These are phyloP conservation scores for Orycteropus afer DNA, from an alignment of 2,113 vertebrate genomes.

Conservation along the genomic window DNA sequence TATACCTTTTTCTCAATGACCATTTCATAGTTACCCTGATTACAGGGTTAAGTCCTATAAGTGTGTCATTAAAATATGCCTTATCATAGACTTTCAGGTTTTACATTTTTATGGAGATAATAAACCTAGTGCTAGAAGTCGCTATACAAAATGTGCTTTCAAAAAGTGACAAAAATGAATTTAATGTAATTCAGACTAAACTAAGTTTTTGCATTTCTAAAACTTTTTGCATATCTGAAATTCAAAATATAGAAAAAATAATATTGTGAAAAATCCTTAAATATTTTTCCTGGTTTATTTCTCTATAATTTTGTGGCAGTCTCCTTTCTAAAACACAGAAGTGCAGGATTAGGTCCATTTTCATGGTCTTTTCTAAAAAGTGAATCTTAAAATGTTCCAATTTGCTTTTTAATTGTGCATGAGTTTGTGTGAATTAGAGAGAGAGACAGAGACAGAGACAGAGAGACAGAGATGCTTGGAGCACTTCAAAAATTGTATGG, in stretches of 20 bases:
- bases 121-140: neutral
- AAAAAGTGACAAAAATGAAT: neutral
- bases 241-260: neutral
- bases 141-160: neutral
- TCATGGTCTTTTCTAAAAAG: neutral
- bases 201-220: neutral
- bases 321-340: neutral
- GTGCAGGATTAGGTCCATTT: neutral
- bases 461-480: neutral
- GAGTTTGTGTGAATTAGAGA: neutral
- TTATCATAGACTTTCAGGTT: neutral
- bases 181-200: slow-evolving; percentile 14
- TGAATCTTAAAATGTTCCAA: slow-evolving; percentile 19
- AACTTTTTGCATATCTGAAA: too few relatives aligned
- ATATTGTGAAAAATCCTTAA: neutral
- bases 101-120: neutral
- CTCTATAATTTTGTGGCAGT: neutral
- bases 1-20: neutral
- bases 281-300: neutral
- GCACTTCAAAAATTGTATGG: neutral
- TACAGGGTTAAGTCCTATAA: neutral
- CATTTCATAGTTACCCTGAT: neutral
- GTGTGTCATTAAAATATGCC: neutral
- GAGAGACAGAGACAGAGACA: neutral
- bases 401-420: neutral